Conservation (phyloP, 2,888 invertebrate genomes). For the Flexamia atlantica region DNA sequence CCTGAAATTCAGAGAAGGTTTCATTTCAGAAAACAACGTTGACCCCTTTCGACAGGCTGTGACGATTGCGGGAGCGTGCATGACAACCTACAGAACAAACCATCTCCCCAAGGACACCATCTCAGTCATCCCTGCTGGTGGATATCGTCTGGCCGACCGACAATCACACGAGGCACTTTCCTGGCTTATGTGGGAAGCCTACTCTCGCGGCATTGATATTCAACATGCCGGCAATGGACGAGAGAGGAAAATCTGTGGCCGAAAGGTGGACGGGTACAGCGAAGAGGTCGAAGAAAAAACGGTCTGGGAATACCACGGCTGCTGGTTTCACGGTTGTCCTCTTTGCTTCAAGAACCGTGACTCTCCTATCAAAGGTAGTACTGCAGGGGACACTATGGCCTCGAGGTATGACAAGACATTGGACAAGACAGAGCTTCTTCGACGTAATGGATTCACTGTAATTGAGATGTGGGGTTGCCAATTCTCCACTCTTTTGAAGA, state of each 20-base stretch:
- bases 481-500: slow-evolving; percentile 64
- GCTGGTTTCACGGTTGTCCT: slow-evolving; percentile 70
- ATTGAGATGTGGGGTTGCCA: slow-evolving; percentile 67
- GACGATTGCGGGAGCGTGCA: slow-evolving; percentile 29
- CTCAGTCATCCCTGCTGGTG: slow-evolving; percentile 29
- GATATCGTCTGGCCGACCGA: slow-evolving; percentile 16
- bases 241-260: slow-evolving; percentile 60
- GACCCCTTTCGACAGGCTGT: slow-evolving; percentile 42
- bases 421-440: not conserved
- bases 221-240: slow-evolving; percentile 36
- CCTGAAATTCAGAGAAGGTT: slow-evolving; percentile 42
- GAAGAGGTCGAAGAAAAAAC: slow-evolving; percentile 52
- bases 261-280: slow-evolving; percentile 69
- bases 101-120: not conserved
- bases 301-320: slow-evolving; percentile 66
- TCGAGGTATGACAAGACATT: slow-evolving; percentile 24
- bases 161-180: slow-evolving; percentile 36
- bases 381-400: slow-evolving; percentile 13
- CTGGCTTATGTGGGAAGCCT: slow-evolving; percentile 43
- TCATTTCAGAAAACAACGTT: slow-evolving; percentile 27
- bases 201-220: slow-evolving; percentile 26
- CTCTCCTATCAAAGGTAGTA: not conserved
- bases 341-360: slow-evolving; percentile 60
- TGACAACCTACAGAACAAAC: slow-evolving; percentile 13
- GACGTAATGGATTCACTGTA: slow-evolving; percentile 49